Percentiles rank a stretch among this genome's conserved stretches.
These are phyloP conservation scores for Eupithecia inturbata DNA, from an alignment of 2,888 invertebrate species.

Conservation along the genomic window DNA sequence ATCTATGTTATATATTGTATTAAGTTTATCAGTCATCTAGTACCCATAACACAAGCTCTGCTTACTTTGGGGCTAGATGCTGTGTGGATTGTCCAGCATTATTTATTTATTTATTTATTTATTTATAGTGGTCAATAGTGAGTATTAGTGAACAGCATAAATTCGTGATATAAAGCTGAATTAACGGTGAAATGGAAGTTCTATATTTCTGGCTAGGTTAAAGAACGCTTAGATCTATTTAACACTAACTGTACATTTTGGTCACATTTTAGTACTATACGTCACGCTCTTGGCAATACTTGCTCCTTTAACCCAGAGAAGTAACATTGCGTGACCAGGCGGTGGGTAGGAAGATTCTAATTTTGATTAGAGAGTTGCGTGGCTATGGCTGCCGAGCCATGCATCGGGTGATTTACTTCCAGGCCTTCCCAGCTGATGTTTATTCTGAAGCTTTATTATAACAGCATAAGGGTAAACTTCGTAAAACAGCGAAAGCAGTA, in stretches of 20 bases:
- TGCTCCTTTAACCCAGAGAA: constrained; percentile 15
- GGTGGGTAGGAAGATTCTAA: constrained; percentile 63
- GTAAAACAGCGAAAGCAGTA: neutral
- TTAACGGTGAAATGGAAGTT: too few species aligned
- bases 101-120: too few species aligned
- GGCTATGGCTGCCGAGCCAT: constrained; percentile 64
- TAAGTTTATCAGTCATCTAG: too few species aligned
- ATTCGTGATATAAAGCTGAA: too few species aligned
- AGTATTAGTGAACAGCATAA: too few species aligned
- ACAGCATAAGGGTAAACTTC: constrained; percentile 11
- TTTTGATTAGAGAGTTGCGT: constrained; percentile 76
- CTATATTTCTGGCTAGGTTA: too few species aligned
- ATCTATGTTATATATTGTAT: too few species aligned
- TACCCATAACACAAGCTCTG: too few species aligned
- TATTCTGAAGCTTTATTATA: constrained; percentile 58
- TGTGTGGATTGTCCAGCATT: too few species aligned
- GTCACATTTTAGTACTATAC: constrained; percentile 23
- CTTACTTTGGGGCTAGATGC: too few species aligned
- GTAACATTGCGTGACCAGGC: constrained; percentile 63
- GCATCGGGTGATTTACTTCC: constrained; percentile 66
- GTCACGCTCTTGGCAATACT: constrained; percentile 22
- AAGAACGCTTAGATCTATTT: too few species aligned
- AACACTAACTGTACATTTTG: neutral
- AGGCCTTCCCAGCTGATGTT: constrained; percentile 61
- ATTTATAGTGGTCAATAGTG: too few species aligned